A percentile compares a stretch with the other conserved stretches of the same genome.
These are phyloP conservation scores for Cantharis lateralis DNA, from an alignment of 2,888 invertebrate species.

Conservation along the genomic window DNA sequence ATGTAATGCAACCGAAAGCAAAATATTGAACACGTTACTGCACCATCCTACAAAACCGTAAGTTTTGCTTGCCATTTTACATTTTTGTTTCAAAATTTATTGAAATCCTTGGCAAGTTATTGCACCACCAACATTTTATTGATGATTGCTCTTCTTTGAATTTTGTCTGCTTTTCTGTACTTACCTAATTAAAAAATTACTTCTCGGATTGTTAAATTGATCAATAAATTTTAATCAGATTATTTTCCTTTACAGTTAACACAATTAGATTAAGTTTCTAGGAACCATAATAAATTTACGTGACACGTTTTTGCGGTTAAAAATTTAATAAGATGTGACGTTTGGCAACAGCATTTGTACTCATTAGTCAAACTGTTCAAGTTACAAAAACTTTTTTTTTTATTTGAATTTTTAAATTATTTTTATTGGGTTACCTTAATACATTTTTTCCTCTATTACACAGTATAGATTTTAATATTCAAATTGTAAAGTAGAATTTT, in stretches of 20 bases:
- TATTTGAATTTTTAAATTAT: neutral
- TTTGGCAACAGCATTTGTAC: neutral
- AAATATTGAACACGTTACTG: neutral
- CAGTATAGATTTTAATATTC: no score
- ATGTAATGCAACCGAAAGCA: neutral
- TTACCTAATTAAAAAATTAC: neutral
- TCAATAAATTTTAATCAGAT: neutral
- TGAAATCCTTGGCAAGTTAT: neutral
- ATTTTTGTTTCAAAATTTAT: no score
- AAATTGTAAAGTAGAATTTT: no score
- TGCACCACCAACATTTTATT: neutral
- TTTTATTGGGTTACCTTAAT: no score
- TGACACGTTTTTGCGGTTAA: neutral
- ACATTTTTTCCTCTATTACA: no score
- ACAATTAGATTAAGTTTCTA: neutral
- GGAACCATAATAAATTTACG: neutral
- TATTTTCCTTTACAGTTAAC: neutral
- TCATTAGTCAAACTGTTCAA: neutral
- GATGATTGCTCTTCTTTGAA: neutral
- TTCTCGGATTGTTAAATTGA: neutral
- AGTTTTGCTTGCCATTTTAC: neutral
- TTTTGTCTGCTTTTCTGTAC: neutral
- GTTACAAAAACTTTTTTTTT: neutral
- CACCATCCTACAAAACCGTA: neutral
- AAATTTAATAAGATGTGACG: neutral